These are phyloP conservation scores for Aleadryas rufinucha DNA, from an alignment of 2,113 vertebrate species.

Conservation along the genomic window DNA sequence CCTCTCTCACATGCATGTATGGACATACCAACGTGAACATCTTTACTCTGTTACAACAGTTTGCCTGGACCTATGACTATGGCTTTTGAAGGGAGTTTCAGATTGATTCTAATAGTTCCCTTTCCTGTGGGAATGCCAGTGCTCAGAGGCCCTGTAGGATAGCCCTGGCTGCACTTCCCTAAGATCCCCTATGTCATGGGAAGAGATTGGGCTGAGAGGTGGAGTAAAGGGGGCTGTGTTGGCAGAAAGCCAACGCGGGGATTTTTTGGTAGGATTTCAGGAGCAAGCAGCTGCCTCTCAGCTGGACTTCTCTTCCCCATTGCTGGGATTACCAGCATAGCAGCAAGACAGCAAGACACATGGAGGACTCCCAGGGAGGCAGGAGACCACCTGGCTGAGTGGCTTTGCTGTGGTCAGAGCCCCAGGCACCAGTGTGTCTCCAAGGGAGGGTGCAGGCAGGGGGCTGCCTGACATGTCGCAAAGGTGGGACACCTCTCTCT, in stretches of 20 bases:
- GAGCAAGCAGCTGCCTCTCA: conserved; percentile 8
- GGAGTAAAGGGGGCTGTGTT: neutral
- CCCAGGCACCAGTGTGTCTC: rapidly evolving
- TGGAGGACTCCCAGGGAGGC: neutral
- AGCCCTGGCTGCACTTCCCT: neutral
- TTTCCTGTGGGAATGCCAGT: neutral
- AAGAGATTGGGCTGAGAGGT: neutral
- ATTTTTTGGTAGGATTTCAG: neutral
- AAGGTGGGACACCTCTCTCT: neutral
- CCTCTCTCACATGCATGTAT: neutral
- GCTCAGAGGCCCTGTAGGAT: neutral
- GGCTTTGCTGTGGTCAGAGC: neutral
- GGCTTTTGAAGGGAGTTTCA: neutral
- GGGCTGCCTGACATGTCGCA: neutral
- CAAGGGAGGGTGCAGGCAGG: rapidly evolving
- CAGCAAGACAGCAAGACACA: neutral
- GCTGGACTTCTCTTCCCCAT: neutral
- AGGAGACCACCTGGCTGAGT: neutral
- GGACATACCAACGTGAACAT: neutral
- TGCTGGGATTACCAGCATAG: neutral
- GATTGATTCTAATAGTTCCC: neutral
- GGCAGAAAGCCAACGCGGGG: neutral
- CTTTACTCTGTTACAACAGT: neutral
- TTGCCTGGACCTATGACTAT: neutral
- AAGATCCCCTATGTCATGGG: neutral